Evolutionary conservation across 2,113 vertebrate species (phyloP).

Genomic region (Leuciscus idus): DNA sequence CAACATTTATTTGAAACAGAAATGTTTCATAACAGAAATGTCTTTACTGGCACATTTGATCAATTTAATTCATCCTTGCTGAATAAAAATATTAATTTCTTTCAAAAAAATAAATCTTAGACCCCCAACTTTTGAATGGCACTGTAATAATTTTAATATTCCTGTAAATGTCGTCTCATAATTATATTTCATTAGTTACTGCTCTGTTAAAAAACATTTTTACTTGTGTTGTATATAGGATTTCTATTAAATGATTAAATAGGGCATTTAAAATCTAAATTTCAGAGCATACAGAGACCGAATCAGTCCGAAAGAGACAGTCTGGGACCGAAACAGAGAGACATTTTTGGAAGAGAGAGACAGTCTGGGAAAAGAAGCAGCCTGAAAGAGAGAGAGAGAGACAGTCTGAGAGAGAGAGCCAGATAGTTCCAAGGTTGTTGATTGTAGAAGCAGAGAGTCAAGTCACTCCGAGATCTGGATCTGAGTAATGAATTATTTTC

Average conservation of each 20-base stretch:
- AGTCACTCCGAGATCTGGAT: constrained; percentile 39
- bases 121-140: not conserved
- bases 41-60: no score
- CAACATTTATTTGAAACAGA: no score
- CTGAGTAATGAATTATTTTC: constrained; percentile 48
- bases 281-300: no score
- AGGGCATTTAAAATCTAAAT: not conserved
- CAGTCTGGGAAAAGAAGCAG: not conserved
- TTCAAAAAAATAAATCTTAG: not conserved
- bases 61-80: not conserved
- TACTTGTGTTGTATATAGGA: not conserved
- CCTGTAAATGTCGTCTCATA: not conserved
- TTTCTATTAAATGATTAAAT: not conserved
- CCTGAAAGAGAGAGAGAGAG: constrained; percentile 17
- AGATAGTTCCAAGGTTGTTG: constrained; percentile 25
- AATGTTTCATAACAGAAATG: no score
- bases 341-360: constrained; percentile 1
- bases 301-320: not conserved
- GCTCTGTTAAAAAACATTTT: not conserved
- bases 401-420: not conserved
- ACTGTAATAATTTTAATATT: not conserved
- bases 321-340: not conserved
- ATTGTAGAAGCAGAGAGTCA: constrained; percentile 22
- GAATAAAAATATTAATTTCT: not conserved
- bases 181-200: not conserved